These are phyloP conservation scores for Sprattus sprattus DNA, from an alignment of 2,113 vertebrate species.

Conservation along the genomic window DNA sequence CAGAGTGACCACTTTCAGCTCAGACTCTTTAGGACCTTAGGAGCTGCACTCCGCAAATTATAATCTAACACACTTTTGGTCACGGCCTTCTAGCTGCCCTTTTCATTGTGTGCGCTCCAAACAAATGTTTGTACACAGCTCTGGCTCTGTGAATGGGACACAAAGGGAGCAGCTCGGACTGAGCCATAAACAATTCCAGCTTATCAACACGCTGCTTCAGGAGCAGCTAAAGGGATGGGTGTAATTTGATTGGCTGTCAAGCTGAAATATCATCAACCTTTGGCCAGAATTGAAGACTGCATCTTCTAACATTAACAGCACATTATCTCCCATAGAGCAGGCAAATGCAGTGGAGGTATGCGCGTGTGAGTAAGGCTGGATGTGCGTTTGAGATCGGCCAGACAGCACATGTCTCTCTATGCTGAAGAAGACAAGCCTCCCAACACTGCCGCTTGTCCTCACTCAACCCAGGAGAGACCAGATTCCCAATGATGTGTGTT, in stretches of 20 bases:
- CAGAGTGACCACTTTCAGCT: too few species aligned
- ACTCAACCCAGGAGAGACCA: neutral
- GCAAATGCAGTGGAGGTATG: neutral
- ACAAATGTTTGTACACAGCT: neutral
- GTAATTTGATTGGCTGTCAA: neutral
- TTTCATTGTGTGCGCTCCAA: too few species aligned
- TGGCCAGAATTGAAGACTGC: neutral
- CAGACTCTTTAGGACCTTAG: too few species aligned
- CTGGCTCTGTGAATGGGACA: neutral
- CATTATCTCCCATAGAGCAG: neutral
- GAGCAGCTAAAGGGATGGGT: neutral
- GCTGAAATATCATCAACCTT: neutral
- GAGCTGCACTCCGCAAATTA: too few species aligned
- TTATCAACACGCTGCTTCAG: neutral
- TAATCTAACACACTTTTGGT: too few species aligned
- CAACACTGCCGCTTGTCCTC: neutral
- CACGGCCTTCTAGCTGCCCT: too few species aligned
- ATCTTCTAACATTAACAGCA: neutral
- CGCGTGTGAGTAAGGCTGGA: neutral
- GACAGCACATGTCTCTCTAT: neutral
- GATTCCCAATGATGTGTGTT: neutral
- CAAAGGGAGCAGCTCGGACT: neutral
- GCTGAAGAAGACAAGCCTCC: neutral
- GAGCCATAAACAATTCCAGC: neutral
- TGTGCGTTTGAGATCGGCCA: neutral